Evolutionary conservation across 2,113 vertebrate genomes (phyloP), one percentile per base, ranked within the genome.

Genomic region (Rattus rattus): DNA sequence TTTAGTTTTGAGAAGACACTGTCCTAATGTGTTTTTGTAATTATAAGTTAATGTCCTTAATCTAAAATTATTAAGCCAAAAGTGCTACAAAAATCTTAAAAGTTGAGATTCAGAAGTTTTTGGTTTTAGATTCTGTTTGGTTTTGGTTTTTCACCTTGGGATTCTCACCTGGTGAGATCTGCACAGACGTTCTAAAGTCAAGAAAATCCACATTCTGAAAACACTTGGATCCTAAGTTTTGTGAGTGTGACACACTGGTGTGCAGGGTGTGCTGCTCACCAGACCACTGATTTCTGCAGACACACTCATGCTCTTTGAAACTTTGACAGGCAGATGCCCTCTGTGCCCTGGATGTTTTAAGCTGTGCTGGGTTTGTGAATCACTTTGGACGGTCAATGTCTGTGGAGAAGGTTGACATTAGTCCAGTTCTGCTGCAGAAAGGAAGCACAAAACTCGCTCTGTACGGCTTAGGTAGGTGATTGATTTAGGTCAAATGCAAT

Each of bases 331-430:
- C 99, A 91, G 99, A 99, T 97, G 99, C 99, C 43, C 98, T 99
- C 84, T 99, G 99, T 88, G 99, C 99, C 0, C 80, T 99, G 98
- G 99, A 99, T 98, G 97, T 99, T 96, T 98, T 99, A 95, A 99
- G 99, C 97, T 99, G 99, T 93, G 99, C 99, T 16, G 99, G 99
- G 92, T 97, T 99, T 54, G 77, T 99, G 76, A 99, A 99, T 98
- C 99, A 99, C 97, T 99, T 99, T 96, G 99, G 99, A 79, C 99
- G 99, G 83, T 99, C 99, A 65, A 11, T 98, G 80, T 99, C 99
- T 0, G 99, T 99, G 97, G 99, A 99, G 98, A 99, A 98, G 97
- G 99, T 99, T 94, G 99, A 99, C 96, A 99, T 99, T 90, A 99
- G 99, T 98, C 99, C 99, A 1, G 89, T 99, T 93, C 99, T 99